Evolutionary conservation across 1,140 invertebrate species (phyloP).

Genomic region (Sarcophaga peregrina): DNA sequence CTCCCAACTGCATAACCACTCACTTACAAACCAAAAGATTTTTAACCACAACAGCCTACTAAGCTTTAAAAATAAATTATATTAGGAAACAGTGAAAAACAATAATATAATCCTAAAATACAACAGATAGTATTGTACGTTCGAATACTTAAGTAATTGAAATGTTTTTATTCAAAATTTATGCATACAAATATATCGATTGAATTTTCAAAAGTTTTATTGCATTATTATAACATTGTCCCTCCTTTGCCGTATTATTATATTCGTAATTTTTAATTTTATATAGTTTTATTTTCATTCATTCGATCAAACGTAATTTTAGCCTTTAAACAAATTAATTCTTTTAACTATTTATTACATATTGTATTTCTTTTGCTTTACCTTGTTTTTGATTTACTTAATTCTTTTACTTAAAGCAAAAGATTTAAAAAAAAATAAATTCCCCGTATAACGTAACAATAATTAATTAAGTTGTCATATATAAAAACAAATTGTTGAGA

Average conservation of each 20-base stretch:
- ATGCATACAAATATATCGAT: neutral
- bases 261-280: conserved; percentile 35
- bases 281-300: conserved; percentile 29
- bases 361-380: conserved; percentile 13
- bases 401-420: neutral
- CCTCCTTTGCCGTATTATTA: conserved; percentile 43
- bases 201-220: conserved; percentile 14
- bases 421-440: neutral
- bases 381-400: neutral
- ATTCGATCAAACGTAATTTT: neutral
- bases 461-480: conserved; percentile 36
- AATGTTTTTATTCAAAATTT: conserved; percentile 41
- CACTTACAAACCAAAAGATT: conserved; percentile 24
- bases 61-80: conserved; percentile 21
- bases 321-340: neutral
- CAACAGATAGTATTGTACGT: conserved; percentile 48
- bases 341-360: neutral
- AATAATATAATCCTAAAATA: neutral
- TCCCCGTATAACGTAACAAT: conserved; percentile 12
- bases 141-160: conserved; percentile 45
- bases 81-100: conserved; percentile 15
- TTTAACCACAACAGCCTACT: neutral
- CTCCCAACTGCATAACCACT: neutral
- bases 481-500: conserved; percentile 36
- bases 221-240: neutral